Conservation (phyloP, 2,888 invertebrate species). For the Dascillus cervinus region DNA sequence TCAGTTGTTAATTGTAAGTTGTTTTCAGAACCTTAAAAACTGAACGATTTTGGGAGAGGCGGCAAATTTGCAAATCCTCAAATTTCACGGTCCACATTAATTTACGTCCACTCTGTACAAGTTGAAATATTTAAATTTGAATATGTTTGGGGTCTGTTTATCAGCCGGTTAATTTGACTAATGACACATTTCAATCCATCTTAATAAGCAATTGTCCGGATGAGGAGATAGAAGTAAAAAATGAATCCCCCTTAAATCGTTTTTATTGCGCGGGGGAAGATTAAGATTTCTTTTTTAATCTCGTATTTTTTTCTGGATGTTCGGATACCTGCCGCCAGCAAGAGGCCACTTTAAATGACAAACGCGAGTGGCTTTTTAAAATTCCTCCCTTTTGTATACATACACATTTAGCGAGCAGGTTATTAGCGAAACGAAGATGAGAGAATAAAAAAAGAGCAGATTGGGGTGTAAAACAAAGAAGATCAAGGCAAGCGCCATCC, state of each 20-base stretch:
- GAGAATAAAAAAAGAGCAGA: slow-evolving; percentile 32
- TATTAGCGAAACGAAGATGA: slow-evolving; percentile 36
- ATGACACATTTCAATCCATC: no score
- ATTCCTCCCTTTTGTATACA: slow-evolving; percentile 33
- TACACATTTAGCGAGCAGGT: slow-evolving; percentile 32
- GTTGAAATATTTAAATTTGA: no score
- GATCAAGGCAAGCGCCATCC: slow-evolving; percentile 30
- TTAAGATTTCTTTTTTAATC: slow-evolving; percentile 18
- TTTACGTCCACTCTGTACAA: no score
- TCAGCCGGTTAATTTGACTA: no score
- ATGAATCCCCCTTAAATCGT: slow-evolving; percentile 1
- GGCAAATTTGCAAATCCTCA: no score
- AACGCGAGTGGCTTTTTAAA: slow-evolving; percentile 38
- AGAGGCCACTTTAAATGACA: slow-evolving; percentile 34
- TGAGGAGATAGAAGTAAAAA: no score
- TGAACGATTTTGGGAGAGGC: no score
- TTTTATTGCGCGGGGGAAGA: slow-evolving; percentile 9
- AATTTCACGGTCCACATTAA: no score
- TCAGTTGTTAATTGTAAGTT: no score
- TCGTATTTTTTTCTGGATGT: slow-evolving; percentile 9
- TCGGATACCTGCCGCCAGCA: slow-evolving; percentile 17
- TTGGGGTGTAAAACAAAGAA: slow-evolving; percentile 35
- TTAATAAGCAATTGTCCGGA: no score
- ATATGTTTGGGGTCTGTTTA: no score
- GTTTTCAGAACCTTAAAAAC: no score